Percentiles rank a stretch among this genome's conserved stretches.
Conservation (phyloP, 2,797 vertebrate species). For the Rallus crepitans region DNA sequence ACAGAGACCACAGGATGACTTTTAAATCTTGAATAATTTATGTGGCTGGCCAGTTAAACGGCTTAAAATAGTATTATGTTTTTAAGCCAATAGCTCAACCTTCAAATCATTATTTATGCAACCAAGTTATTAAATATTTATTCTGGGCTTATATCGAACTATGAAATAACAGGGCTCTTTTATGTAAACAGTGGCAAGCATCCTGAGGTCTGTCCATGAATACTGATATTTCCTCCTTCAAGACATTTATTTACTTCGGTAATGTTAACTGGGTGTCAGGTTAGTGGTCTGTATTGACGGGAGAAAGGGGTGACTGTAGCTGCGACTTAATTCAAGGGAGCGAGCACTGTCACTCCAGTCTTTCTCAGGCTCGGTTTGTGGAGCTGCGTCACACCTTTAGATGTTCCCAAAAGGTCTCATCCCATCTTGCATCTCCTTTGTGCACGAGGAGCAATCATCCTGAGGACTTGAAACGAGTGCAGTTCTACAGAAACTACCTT, state of each 20-base stretch:
- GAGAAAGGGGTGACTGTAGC: background rate
- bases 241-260: background rate
- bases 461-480: background rate
- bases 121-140: constrained; percentile 64
- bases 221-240: constrained; percentile 3
- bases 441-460: background rate
- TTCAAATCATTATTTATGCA: constrained; percentile 51
- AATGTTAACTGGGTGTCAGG: background rate
- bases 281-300: background rate
- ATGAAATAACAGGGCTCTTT: constrained; percentile 30
- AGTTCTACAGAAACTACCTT: background rate
- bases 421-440: background rate
- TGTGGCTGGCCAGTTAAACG: constrained; percentile 33
- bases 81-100: constrained; percentile 64
- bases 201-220: background rate
- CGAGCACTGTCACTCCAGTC: fast-evolving
- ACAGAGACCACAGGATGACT: constrained; percentile 63
- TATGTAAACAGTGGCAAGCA: constrained; percentile 30
- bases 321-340: fast-evolving
- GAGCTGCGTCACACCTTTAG: background rate
- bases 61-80: constrained; percentile 57
- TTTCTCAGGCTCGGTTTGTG: background rate
- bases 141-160: constrained; percentile 4
- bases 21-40: constrained; percentile 69
- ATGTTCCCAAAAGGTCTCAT: background rate